Percentiles rank a stretch among this genome's conserved stretches.
These are phyloP conservation scores for Phaetusa simplex DNA, from an alignment of 2,113 vertebrate genomes.

Conservation along the genomic window DNA sequence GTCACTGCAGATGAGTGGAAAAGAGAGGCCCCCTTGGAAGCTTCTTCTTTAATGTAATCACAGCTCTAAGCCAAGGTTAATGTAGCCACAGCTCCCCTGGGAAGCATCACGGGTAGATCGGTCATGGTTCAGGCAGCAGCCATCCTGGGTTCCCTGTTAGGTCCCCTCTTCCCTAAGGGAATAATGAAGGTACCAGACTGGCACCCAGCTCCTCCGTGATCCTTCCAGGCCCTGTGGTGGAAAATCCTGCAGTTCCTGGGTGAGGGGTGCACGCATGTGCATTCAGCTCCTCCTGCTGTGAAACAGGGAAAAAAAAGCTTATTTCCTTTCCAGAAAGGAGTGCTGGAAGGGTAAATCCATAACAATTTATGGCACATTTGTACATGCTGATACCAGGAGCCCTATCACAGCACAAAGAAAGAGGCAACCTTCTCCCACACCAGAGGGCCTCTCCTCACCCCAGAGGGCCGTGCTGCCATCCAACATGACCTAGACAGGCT, in stretches of 20 bases:
- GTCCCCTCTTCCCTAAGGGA: not conserved
- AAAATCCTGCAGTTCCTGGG: not conserved
- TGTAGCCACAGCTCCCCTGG: not conserved
- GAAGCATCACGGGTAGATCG: not conserved
- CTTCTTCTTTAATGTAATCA: not conserved
- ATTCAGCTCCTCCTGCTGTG: not conserved
- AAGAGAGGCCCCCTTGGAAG: not conserved
- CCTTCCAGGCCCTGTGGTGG: not conserved
- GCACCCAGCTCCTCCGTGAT: not conserved
- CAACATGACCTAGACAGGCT: no score
- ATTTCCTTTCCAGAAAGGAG: not conserved
- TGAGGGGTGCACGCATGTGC: fast-evolving
- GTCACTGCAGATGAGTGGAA: not conserved
- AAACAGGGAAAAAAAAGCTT: not conserved
- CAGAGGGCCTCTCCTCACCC: no score
- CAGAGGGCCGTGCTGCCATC: no score
- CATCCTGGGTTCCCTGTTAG: not conserved
- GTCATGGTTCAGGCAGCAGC: not conserved
- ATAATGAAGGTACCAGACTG: not conserved
- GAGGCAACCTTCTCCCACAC: not conserved
- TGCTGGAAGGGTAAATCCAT: not conserved
- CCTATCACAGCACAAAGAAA: not conserved
- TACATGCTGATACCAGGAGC: not conserved
- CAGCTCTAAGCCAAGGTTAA: not conserved
- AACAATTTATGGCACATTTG: not conserved